These are phyloP conservation scores for Helicoverpa armigera DNA, from an alignment of 1,140 invertebrate species.

Conservation along the genomic window DNA sequence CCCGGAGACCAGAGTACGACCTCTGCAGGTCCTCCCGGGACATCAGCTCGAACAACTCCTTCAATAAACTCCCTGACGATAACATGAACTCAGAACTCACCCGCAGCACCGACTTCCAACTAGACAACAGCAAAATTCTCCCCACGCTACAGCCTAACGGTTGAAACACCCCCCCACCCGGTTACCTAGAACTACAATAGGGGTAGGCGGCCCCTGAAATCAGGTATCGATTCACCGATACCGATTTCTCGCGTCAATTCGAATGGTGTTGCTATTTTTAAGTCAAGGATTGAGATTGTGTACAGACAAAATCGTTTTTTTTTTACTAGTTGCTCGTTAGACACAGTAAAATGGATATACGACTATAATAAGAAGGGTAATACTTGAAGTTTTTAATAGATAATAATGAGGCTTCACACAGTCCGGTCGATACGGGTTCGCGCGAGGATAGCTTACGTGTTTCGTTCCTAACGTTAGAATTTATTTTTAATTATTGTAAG, in stretches of 20 bases:
- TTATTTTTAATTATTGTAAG: conserved; percentile 75
- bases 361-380: conserved; percentile 46
- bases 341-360: conserved; percentile 54
- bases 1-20: conserved; percentile 63
- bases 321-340: conserved; percentile 53
- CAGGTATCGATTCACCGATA: conserved; percentile 4
- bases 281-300: conserved; percentile 60
- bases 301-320: conserved; percentile 51
- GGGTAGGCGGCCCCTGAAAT: conserved; percentile 71
- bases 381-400: conserved; percentile 51
- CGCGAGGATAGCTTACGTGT: conserved; percentile 76
- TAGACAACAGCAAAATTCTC: conserved; percentile 75
- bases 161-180: conserved; percentile 60
- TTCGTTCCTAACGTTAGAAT: conserved; percentile 79
- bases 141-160: conserved; percentile 81
- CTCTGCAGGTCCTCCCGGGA: conserved; percentile 47
- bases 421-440: conserved; percentile 47
- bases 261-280: conserved; percentile 52
- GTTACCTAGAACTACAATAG: conserved; percentile 67
- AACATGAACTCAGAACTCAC: conserved; percentile 80
- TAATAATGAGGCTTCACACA: conserved; percentile 54
- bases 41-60: conserved; percentile 60
- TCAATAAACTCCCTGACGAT: conserved; percentile 77
- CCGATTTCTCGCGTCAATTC: conserved; percentile 53
- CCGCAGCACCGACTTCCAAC: conserved; percentile 58